Conservation (phyloP, 2,113 vertebrate species). For the Aspiorhynchus laticeps region DNA sequence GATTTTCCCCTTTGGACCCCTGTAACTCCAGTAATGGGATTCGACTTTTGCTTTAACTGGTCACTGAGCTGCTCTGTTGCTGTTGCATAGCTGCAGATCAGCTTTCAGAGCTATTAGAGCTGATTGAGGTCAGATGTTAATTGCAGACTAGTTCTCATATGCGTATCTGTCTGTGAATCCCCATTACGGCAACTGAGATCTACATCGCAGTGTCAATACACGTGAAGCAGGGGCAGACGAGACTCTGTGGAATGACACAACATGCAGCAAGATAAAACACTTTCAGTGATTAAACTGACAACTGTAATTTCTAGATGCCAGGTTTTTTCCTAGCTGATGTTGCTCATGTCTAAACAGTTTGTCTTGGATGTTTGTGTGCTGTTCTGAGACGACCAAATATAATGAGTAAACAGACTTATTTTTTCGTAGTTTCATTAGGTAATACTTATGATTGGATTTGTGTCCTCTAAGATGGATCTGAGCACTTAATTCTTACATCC, state of each 20-base stretch:
- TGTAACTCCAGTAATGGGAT: conserved; percentile 29
- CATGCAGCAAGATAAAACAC: not conserved
- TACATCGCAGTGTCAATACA: conserved; percentile 45
- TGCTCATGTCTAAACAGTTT: not conserved
- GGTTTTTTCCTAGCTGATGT: not conserved
- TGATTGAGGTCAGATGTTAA: conserved; percentile 67
- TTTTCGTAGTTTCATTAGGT: not conserved
- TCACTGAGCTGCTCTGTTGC: conserved; percentile 50
- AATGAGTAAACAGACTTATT: not conserved
- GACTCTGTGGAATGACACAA: not conserved
- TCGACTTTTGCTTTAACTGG: conserved; percentile 49
- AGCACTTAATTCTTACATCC: conserved; percentile 2
- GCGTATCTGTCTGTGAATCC: conserved; percentile 43
- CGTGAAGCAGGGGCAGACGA: conserved; percentile 35
- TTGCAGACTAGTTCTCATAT: conserved; percentile 49
- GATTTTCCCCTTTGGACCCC: not conserved
- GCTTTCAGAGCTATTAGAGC: conserved; percentile 49
- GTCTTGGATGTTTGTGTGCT: not conserved
- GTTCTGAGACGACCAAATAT: not conserved
- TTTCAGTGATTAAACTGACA: not conserved
- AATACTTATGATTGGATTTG: conserved; percentile 22
- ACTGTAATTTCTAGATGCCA: not conserved
- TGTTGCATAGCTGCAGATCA: conserved; percentile 32
- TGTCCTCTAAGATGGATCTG: conserved; percentile 14
- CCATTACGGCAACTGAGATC: conserved; percentile 49